Conservation (phyloP, 2,888 invertebrate species). For the Drosophila cognata region DNA sequence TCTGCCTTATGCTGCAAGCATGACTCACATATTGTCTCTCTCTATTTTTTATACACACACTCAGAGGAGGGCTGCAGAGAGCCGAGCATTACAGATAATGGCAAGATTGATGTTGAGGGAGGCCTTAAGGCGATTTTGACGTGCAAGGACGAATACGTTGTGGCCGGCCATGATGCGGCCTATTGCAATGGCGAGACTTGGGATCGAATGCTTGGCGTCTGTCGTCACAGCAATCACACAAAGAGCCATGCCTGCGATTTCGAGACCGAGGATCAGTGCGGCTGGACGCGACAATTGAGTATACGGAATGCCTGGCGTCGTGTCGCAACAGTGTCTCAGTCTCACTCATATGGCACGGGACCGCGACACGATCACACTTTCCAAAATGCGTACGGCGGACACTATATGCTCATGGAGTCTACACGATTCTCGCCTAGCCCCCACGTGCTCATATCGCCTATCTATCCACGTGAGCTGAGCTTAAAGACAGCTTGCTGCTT, state of each 20-base stretch:
- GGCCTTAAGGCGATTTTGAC: conserved; percentile 87
- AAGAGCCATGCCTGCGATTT: conserved; percentile 80
- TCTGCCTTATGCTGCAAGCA: too few species aligned
- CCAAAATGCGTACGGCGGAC: conserved; percentile 87
- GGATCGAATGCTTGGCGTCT: conserved; percentile 89
- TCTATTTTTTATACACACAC: background rate
- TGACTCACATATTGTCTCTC: conserved; percentile 18
- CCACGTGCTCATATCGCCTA: conserved; percentile 89
- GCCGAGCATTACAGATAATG: conserved; percentile 86
- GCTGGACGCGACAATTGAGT: conserved; percentile 90
- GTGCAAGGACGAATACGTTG: conserved; percentile 88
- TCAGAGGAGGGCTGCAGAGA: conserved; percentile 87
- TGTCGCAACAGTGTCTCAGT: conserved; percentile 85
- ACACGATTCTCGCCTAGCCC: background rate
- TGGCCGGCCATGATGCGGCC: conserved; percentile 87
- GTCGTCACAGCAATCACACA: conserved; percentile 81
- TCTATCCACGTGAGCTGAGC: conserved; percentile 87
- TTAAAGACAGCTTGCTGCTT: conserved; percentile 86
- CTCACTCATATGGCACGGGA: conserved; percentile 86
- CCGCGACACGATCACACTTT: conserved; percentile 92
- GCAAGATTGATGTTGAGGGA: conserved; percentile 86
- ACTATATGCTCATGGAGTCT: conserved; percentile 93
- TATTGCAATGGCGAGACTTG: conserved; percentile 90
- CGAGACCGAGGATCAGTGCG: conserved; percentile 88
- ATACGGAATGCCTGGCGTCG: conserved; percentile 91